Evolutionary conservation across 1,140 invertebrate genomes (phyloP).

Genomic region (Drosophila auraria): DNA sequence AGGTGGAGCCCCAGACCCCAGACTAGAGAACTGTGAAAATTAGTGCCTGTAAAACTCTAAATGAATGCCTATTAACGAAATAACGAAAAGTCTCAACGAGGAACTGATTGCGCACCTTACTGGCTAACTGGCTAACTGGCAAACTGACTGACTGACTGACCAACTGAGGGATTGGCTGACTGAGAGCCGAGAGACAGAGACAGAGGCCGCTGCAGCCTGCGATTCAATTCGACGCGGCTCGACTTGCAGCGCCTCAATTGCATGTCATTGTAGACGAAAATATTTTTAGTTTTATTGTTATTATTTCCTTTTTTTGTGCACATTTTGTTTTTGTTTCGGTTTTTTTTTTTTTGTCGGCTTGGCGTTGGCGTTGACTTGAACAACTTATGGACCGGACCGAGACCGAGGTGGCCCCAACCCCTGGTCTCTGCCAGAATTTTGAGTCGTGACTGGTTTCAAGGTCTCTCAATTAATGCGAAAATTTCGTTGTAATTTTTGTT

Average conservation of each 20-base stretch:
- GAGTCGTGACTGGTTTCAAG: constrained; percentile 82
- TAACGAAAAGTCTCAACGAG: constrained; percentile 33
- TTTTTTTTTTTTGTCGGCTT: constrained; percentile 57
- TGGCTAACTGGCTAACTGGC: background rate
- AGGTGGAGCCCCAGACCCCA: background rate
- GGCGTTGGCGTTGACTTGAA: constrained; percentile 55
- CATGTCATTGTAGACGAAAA: constrained; percentile 80
- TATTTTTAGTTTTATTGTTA: constrained; percentile 56
- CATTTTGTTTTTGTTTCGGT: constrained; percentile 23
- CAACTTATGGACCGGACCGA: constrained; percentile 58
- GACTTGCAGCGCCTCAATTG: constrained; percentile 69
- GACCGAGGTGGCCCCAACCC: constrained; percentile 39
- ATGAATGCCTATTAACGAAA: constrained; percentile 20
- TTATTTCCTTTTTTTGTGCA: constrained; percentile 41
- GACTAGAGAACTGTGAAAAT: background rate
- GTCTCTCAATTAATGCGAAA: constrained; percentile 82
- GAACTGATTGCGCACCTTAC: constrained; percentile 28
- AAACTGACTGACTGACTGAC: constrained; percentile 13
- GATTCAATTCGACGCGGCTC: constrained; percentile 52
- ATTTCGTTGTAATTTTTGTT: constrained; percentile 74
- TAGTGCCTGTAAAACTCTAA: background rate
- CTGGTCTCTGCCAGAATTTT: constrained; percentile 74
- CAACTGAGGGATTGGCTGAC: constrained; percentile 27
- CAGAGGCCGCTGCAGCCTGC: constrained; percentile 38
- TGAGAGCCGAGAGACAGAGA: constrained; percentile 3